phyloP scores from a whole-genome alignment of 2,797 vertebrate species.

The Anas georgica region DNA sequence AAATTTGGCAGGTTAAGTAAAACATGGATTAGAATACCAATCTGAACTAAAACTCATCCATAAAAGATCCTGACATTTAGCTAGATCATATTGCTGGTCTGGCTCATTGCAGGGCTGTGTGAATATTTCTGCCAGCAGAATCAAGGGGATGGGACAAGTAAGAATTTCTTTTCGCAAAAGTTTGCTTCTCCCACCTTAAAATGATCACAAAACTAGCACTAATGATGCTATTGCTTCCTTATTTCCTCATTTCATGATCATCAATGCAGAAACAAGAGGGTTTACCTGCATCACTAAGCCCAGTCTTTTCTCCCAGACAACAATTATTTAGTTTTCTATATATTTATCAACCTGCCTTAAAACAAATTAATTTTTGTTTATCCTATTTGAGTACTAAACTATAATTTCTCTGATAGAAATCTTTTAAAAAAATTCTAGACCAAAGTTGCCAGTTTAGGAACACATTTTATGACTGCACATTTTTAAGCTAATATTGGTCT shows the following conservation, averaged over 20 bases:
- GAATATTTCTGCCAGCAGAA: constrained; percentile 4
- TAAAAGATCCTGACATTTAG: background rate
- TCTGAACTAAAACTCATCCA: background rate
- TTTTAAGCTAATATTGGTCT: background rate
- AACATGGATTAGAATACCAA: background rate
- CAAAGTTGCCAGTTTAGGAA: background rate
- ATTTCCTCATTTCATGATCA: background rate
- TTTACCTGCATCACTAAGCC: background rate
- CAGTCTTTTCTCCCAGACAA: background rate
- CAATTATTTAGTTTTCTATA: background rate
- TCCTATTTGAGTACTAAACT: background rate
- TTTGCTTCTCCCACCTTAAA: background rate
- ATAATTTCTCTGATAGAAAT: background rate
- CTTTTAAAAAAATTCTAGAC: background rate
- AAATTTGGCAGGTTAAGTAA: background rate
- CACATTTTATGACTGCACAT: background rate
- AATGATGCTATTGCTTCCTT: background rate
- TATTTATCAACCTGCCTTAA: background rate
- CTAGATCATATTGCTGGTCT: background rate
- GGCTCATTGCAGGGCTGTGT: background rate
- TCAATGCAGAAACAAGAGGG: background rate
- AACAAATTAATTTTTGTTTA: background rate
- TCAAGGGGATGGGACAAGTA: background rate
- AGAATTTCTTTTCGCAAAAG: background rate
- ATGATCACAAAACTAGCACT: background rate